Evolutionary conservation across 1,140 invertebrate genomes (phyloP).

Genomic region (Psix sp.): DNA sequence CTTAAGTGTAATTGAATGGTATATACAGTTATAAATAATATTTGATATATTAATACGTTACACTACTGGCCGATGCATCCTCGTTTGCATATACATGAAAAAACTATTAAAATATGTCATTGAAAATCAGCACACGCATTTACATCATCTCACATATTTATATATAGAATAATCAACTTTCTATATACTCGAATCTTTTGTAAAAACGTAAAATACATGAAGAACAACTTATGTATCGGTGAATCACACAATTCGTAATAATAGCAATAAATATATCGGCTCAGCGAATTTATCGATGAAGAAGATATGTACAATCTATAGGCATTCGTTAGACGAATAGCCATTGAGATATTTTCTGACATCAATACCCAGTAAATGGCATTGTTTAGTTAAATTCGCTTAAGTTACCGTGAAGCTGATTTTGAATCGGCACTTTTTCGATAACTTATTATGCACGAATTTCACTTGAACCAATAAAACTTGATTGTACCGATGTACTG

Average conservation of each 20-base stretch:
- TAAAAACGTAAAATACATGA: slow-evolving; percentile 51
- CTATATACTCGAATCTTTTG: slow-evolving; percentile 42
- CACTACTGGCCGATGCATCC: slow-evolving; percentile 61
- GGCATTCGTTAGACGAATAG: slow-evolving; percentile 25
- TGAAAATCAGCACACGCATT: slow-evolving; percentile 40
- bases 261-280: slow-evolving; percentile 64
- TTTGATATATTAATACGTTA: slow-evolving; percentile 60
- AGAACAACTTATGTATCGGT: slow-evolving; percentile 40
- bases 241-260: slow-evolving; percentile 21
- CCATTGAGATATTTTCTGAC: not conserved
- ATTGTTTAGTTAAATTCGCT: slow-evolving; percentile 13
- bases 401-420: not conserved
- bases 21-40: slow-evolving; percentile 58
- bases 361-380: slow-evolving; percentile 8
- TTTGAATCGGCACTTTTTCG: slow-evolving; percentile 5
- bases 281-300: slow-evolving; percentile 40
- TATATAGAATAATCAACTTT: slow-evolving; percentile 57
- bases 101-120: slow-evolving; percentile 23
- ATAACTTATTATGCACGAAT: slow-evolving; percentile 4
- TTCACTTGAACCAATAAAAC: slow-evolving; percentile 47
- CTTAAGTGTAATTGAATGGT: slow-evolving; percentile 31
- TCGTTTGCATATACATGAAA: slow-evolving; percentile 49
- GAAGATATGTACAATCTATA: slow-evolving; percentile 63
- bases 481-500: slow-evolving; percentile 28
- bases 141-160: slow-evolving; percentile 44